These are phyloP conservation scores for Hemistola chrysoprasaria DNA, from an alignment of 2,888 invertebrate species.

Conservation along the genomic window DNA sequence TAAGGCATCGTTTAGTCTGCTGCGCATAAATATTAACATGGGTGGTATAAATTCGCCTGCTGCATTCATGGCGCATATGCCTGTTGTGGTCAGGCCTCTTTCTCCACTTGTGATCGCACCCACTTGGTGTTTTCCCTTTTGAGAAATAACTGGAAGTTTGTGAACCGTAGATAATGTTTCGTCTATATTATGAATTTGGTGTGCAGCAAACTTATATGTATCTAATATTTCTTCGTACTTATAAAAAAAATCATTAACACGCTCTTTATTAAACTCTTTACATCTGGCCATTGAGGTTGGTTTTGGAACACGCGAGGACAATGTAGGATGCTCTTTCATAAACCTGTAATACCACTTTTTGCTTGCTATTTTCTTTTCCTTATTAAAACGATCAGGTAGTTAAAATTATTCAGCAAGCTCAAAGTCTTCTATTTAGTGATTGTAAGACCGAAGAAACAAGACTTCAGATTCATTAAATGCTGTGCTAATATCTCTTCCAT, in stretches of 20 bases:
- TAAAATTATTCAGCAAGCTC: constrained; percentile 19
- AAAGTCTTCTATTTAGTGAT: constrained; percentile 14
- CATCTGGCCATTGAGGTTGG: constrained; percentile 1
- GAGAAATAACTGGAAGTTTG: constrained; percentile 24
- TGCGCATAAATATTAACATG: constrained; percentile 4
- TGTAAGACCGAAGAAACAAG: constrained; percentile 20
- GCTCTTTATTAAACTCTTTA: constrained; percentile 19
- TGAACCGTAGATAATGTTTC: constrained; percentile 23
- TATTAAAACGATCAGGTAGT: constrained; percentile 20
- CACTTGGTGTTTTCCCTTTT: constrained; percentile 27
- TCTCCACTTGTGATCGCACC: constrained; percentile 25
- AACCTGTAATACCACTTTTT: constrained; percentile 20
- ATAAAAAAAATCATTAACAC: constrained; percentile 20
- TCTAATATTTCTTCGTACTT: constrained; percentile 22
- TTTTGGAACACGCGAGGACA: constrained; percentile 24
- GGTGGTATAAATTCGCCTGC: constrained; percentile 29
- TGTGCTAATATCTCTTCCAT: constrained; percentile 23
- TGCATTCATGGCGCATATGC: constrained; percentile 19
- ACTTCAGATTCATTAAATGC: constrained; percentile 19
- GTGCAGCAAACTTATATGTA: constrained; percentile 22
- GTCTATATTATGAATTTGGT: constrained; percentile 27
- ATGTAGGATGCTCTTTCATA: constrained; percentile 25
- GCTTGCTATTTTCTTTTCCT: constrained; percentile 19
- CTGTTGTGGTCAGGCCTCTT: constrained; percentile 23
- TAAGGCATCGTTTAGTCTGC: background rate